Evolutionary conservation across 1,140 invertebrate genomes (phyloP).

Genomic region (Paraescarpia echinospica): DNA sequence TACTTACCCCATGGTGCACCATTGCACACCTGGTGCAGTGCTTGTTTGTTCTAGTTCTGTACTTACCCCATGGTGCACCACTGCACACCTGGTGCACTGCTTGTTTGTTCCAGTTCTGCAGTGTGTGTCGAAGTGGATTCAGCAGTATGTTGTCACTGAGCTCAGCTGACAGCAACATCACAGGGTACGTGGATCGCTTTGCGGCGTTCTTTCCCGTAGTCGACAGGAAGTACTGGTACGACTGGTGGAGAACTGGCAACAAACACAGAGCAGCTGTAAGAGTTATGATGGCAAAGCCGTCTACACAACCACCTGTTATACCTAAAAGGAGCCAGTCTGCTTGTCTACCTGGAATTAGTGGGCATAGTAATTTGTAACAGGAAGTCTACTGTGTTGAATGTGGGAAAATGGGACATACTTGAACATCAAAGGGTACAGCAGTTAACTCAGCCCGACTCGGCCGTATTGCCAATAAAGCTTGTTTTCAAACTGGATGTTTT

Average conservation of each 20-base stretch:
- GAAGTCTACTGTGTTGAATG: no score
- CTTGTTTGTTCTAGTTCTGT: background rate
- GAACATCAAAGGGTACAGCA: no score
- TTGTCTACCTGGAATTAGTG: no score
- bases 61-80: background rate
- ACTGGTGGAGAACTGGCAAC: constrained; percentile 13
- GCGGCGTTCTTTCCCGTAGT: background rate
- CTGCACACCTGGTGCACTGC: background rate
- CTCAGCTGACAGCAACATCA: background rate
- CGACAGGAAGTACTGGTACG: background rate
- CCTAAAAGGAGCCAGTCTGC: no score
- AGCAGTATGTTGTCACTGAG: background rate
- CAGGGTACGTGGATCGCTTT: background rate
- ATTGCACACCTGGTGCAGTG: no score
- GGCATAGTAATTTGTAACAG: no score
- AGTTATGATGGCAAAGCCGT: background rate
- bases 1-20: no score
- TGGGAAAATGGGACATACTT: no score
- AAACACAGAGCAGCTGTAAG: background rate
- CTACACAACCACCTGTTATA: background rate
- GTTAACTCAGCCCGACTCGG: no score
- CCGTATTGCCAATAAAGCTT: no score
- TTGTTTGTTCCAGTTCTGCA: background rate
- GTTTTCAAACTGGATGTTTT: no score
- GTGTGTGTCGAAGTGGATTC: background rate